Evolutionary conservation across 2,888 invertebrate species (phyloP), one percentile per base, ranked within the genome.

Genomic region (Leptopilina syphax): DNA sequence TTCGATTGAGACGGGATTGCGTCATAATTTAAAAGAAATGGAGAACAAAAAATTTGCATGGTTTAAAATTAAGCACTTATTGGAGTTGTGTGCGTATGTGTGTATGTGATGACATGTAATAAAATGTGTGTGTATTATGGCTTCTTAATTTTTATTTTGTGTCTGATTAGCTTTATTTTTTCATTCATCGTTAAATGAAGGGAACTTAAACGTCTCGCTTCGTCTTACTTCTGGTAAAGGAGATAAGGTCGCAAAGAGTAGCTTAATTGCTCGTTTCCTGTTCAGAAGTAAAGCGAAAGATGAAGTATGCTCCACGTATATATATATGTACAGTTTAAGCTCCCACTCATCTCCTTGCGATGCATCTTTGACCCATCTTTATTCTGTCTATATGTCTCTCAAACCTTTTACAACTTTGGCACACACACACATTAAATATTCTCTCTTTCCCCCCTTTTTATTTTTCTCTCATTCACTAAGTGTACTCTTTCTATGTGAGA

Each of bases 231-330:
- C 80, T 81, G 83, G 9, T 10, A 50, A 50, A 81, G 79, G 87
- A 86, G 90, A 90, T 90, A 88, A 89, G 86, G 86, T 88, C 86
- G 87, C 85, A 85, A 18, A 83, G 84, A 85, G 86, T 84, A 85
- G 83, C 87, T 90, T 91, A 91, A 91, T 91, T 91, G 90, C 89
- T 87, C 89, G 88, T 90, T 91, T 91, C 91, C 91, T 91, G 91
- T 87, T 86, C 85, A 77, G 68, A 79, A 76, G 78, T 47, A 76
- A 77, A 76, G 78, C 70, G 79, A 50, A 77, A 81, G 77, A 76
- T 47, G 65, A 60, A 65, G 73, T 47, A 54, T 70, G 54, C 54
- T 70, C 27, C 24, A 34, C 76, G 13, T 78, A 76, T 63, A 1
- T 34, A 3, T 27, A 34, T 34, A 34, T 34, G 34, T 34, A 7